Evolutionary conservation across 2,888 invertebrate genomes (phyloP), one percentile per base, ranked within the genome.

Genomic region (Panzeria rudis): DNA sequence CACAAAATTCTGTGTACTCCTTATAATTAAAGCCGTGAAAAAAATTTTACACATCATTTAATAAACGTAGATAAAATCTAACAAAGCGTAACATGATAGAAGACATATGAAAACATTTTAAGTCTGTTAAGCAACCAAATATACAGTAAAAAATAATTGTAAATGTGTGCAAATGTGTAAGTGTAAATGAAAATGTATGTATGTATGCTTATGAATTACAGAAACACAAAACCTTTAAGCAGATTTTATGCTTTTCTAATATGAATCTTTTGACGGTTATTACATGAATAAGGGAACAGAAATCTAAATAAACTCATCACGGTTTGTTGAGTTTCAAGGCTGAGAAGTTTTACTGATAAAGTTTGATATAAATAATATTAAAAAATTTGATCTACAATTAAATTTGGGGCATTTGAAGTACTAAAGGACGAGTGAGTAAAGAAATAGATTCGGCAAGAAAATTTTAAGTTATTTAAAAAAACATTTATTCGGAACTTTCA

Each of bases 31-130:
- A 82, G 64, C 71, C 76, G 64, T 82, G 77, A n/a, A 76, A 77
- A 75, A 47, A 79, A 69, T 69, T 86, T 84, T 82, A 86, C 86
- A 82, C 86, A 84, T 86, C 86, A 86, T 86, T 86, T 79, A 86
- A 86, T 86, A 62, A 61, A 29, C 75, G 72, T 66, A 78, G 68
- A 78, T 69, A 81, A 85, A 81, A 81, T 82, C 76, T 79, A 76
- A 82, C 76, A 66, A 81, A 61, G 83, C 71, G 32, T 80, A 52
- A 71, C 84, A 47, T 25, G 56, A 76, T 41, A 72, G 9, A 44
- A 83, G 17, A 15, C 59, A 68, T 76, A 66, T 69, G 64, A 56
- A 69, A 69, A 47, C 17, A 68, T 32, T 62, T 71, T 17, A 17
- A 44, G 0, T 25, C 41, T 15, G 41, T 41, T 9, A 13, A 35